A percentile compares a stretch with the other conserved stretches of the same genome.
Evolutionary conservation across 37 sponge, comb jelly and placozoan genomes (phyloP).

Genomic region (Lycopodina hypogea): DNA sequence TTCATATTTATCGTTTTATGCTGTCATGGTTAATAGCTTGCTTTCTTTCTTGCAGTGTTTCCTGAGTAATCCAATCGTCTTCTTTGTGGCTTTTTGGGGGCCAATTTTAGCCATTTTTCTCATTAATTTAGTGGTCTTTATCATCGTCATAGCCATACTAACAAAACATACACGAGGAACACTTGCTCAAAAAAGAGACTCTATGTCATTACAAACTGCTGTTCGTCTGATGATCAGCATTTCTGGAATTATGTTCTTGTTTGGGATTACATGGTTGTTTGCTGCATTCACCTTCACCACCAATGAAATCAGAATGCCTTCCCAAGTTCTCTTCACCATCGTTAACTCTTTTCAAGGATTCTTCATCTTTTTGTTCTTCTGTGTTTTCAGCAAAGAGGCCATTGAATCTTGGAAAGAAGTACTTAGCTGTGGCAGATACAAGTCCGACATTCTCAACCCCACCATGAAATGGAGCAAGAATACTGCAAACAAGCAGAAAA

Average conservation of each 20-base stretch:
- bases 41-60: too few relatives aligned
- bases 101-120: conserved; percentile 11
- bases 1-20: neutral
- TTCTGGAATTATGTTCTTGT: conserved; percentile 30
- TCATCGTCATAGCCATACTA: neutral
- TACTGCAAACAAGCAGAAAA: neutral
- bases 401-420: conserved; percentile 20
- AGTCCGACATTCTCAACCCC: conserved; percentile 16
- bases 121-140: conserved; percentile 5
- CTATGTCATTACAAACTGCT: neutral
- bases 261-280: conserved; percentile 36
- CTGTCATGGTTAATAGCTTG: too few relatives aligned
- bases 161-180: conserved; percentile 22
- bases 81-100: conserved; percentile 23
- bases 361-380: conserved; percentile 33
- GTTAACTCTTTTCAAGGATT: conserved; percentile 33
- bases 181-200: neutral
- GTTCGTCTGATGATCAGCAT: conserved; percentile 23
- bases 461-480: neutral
- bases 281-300: conserved; percentile 16
- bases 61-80: conserved; percentile 21
- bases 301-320: neutral
- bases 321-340: conserved; percentile 28
- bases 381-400: conserved; percentile 16
- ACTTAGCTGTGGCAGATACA: conserved; percentile 27